A percentile compares a stretch with the other conserved stretches of the same genome.
phyloP scores from a whole-genome alignment of 1,140 invertebrate species.

The Trissolcus basalis region DNA sequence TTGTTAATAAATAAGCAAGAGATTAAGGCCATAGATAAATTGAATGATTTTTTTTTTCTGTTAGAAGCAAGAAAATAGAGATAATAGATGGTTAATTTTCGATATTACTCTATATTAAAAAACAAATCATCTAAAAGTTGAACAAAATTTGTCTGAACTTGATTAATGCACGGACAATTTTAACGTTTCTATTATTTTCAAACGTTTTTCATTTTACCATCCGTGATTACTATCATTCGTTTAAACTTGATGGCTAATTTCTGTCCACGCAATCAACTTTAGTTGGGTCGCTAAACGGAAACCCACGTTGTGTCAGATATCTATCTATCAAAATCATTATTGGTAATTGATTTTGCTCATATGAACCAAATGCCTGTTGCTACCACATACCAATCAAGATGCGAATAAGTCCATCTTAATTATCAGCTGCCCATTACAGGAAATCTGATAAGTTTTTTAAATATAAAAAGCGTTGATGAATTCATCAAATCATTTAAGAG shows the following conservation, averaged over 20 bases:
- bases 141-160: slow-evolving; percentile 35
- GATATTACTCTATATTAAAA: slow-evolving; percentile 27
- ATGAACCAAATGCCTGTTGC: background rate
- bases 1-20: slow-evolving; percentile 64
- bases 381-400: background rate
- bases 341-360: background rate
- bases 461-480: no score
- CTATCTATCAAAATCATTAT: background rate
- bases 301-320: background rate
- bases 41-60: slow-evolving; percentile 66
- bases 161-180: background rate
- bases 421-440: no score
- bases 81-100: slow-evolving; percentile 25
- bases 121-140: slow-evolving; percentile 14
- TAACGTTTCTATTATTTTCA: no score
- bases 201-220: no score
- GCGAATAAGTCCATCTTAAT: background rate
- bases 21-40: slow-evolving; percentile 74
- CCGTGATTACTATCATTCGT: no score
- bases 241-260: no score
- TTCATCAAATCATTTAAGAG: no score
- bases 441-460: no score
- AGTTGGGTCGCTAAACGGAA: no score
- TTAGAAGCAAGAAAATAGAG: slow-evolving; percentile 47
- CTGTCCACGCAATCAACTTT: no score